phyloP scores from a whole-genome alignment of 2,888 invertebrate species.

The Apomyelois bistriatella region DNA sequence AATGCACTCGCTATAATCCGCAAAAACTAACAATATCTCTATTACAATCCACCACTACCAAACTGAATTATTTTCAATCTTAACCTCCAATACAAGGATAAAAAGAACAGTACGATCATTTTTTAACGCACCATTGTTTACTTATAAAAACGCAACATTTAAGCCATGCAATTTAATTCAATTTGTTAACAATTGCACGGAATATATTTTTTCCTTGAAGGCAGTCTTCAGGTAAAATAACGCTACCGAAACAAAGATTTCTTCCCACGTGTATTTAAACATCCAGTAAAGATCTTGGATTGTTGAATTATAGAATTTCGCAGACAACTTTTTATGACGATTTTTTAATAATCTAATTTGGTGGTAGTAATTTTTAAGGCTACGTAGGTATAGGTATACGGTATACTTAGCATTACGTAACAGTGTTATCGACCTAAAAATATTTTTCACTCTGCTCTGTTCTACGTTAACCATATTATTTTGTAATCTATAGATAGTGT shows the following conservation, averaged over 20 bases:
- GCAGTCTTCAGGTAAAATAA: conserved; percentile 27
- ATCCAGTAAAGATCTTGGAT: background rate
- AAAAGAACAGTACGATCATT: conserved; percentile 12
- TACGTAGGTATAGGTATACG: background rate
- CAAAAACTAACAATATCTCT: conserved; percentile 62
- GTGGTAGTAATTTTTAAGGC: background rate
- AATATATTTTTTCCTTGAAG: conserved; percentile 52
- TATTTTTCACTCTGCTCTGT: too few species aligned
- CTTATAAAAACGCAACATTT: conserved; percentile 43
- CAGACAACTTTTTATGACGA: background rate
- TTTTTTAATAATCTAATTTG: background rate
- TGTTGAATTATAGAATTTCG: background rate
- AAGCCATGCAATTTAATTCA: conserved; percentile 63
- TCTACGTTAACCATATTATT: too few species aligned
- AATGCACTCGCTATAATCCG: conserved; percentile 55
- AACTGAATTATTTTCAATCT: conserved; percentile 20
- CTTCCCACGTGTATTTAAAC: background rate
- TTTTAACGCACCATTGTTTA: conserved; percentile 30
- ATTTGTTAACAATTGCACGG: conserved; percentile 61
- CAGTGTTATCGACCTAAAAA: too few species aligned
- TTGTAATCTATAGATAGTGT: too few species aligned
- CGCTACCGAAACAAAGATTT: background rate
- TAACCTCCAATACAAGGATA: conserved; percentile 7
- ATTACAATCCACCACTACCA: conserved; percentile 20
- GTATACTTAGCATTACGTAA: too few species aligned